Evolutionary conservation across 2,113 vertebrate species (phyloP), one percentile per base, ranked within the genome.

Genomic region (Camelus dromedarius): DNA sequence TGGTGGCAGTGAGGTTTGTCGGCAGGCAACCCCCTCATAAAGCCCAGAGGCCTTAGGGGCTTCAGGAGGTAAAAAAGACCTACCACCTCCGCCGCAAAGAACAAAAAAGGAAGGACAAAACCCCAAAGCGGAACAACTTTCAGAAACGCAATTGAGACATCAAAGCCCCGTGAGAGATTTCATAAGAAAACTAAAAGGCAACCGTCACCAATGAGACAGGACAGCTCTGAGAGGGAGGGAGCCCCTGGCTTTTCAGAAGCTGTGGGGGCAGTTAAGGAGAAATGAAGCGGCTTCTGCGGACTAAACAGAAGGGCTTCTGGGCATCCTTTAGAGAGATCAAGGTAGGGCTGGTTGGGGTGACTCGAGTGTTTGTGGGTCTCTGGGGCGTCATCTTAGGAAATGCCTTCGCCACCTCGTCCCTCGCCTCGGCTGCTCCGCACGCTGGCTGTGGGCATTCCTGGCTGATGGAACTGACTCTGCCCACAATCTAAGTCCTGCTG

Each of bases 151-250:
- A 88, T 3, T 91, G 93, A 85, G 72, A 95, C 95, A 91, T 96
- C 95, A 97, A 96, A 97, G 95, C 62, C 89, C 92, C 20, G 32
- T 77, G 79, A 93, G 89, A 69, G 77, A 95, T 66, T 97, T 96
- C 95, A 28, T 22, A 56, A 93, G 95, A 97, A 96, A 95, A 89
- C 58, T 50, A 80, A 77, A 83, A 69, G 16, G 14, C 11, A 38
- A 35, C 50, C 0, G 30, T 48, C 62, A 20, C n/a, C 38, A 6
- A 26, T 1, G 79, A 80, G 91, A 70, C 42, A 85, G 46, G 72
- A 66, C n/a, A 6, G 67, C 28, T 19, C 42, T 0, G 13, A 15
- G 66, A n/a, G 15, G 10, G 8, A 58, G 77, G 54, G 64, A n/a
- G 64, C 18, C 48, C 35, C 88, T 66, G 28, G 46, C 48, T 72